These are phyloP conservation scores for Cyanoderma ruficeps DNA, from an alignment of 2,113 vertebrate species.

Conservation along the genomic window DNA sequence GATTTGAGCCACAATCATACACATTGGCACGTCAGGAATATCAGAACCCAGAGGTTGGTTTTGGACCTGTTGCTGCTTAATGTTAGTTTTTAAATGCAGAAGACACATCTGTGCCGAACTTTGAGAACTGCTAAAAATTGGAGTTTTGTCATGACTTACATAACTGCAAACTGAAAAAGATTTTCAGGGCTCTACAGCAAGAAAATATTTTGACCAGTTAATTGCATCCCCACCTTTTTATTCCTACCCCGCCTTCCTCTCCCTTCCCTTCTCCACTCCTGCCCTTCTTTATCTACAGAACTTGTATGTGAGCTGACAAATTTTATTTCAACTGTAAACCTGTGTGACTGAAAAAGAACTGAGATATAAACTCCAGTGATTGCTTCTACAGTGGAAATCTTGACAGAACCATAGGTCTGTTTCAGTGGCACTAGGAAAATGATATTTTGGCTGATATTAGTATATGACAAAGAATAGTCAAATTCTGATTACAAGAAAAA, in stretches of 20 bases:
- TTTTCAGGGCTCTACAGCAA: background rate
- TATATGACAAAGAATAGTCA: background rate
- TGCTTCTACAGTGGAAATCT: background rate
- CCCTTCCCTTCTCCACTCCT: rapidly evolving
- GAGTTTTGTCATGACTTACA: background rate
- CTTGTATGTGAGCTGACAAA: background rate
- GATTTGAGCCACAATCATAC: background rate
- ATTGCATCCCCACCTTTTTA: rapidly evolving
- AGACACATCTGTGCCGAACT: background rate
- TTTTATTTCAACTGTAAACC: background rate
- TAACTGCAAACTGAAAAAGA: background rate
- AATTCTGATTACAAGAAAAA: background rate
- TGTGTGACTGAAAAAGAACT: background rate
- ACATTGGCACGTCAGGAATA: background rate
- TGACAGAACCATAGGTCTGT: background rate
- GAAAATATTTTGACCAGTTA: background rate
- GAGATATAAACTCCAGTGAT: background rate
- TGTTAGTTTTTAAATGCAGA: background rate
- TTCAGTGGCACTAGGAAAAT: background rate
- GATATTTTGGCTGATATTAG: background rate
- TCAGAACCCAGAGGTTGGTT: background rate
- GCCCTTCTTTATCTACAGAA: background rate
- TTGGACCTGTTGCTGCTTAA: background rate
- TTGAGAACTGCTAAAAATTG: background rate
- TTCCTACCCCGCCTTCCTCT: too few relatives aligned